These are phyloP conservation scores for Byasa hedistus DNA, from an alignment of 2,888 invertebrate species.

Conservation along the genomic window DNA sequence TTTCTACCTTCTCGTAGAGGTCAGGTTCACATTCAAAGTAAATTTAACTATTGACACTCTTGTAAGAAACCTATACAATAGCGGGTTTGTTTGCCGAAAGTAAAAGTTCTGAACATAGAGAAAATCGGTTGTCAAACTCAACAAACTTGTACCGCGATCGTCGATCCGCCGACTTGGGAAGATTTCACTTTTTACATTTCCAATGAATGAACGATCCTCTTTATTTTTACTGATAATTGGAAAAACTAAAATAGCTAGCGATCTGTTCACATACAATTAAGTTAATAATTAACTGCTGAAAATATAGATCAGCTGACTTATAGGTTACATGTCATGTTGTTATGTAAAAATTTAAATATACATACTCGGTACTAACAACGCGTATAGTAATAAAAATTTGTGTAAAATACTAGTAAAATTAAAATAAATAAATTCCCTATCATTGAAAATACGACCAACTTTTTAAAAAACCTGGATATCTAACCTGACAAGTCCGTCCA, in stretches of 20 bases:
- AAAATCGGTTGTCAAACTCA: conserved; percentile 68
- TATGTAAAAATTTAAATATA: conserved; percentile 53
- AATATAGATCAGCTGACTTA: conserved; percentile 52
- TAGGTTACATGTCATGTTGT: conserved; percentile 59
- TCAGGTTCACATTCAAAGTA: too few relatives aligned
- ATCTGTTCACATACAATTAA: neutral
- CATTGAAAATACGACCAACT: neutral
- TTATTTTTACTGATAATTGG: conserved; percentile 19
- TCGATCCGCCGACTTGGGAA: conserved; percentile 61
- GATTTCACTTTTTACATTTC: conserved; percentile 72
- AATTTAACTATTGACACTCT: neutral
- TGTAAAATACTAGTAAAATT: neutral
- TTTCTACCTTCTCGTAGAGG: neutral
- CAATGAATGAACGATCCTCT: conserved; percentile 42
- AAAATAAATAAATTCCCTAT: neutral
- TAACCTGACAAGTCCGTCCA: conserved; percentile 77
- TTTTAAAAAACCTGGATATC: conserved; percentile 35
- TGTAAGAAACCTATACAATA: conserved; percentile 7
- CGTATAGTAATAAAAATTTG: conserved; percentile 2
- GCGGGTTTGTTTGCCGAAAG: conserved; percentile 45
- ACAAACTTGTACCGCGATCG: conserved; percentile 70
- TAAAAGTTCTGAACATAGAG: conserved; percentile 69
- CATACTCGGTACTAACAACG: conserved; percentile 28
- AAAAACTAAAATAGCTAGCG: neutral
- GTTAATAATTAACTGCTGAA: conserved; percentile 47